A percentile compares a stretch with the other conserved stretches of the same genome.
These are phyloP conservation scores for Chondrosia reniformis DNA, from an alignment of 37 sponge, comb jelly and placozoan species.

Conservation along the genomic window DNA sequence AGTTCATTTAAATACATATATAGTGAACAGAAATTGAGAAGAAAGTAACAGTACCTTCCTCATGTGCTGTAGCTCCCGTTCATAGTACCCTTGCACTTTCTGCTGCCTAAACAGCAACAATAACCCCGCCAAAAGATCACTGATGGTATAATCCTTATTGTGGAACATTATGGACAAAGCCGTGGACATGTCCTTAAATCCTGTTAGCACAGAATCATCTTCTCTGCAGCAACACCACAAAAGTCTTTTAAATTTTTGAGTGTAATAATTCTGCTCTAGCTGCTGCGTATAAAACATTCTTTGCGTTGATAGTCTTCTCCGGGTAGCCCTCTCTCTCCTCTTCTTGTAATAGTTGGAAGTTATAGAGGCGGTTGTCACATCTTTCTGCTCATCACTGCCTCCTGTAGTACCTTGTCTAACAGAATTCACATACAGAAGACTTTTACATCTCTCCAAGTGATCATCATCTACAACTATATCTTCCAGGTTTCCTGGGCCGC, in stretches of 20 bases:
- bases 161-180: not conserved
- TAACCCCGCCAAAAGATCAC: conserved; percentile 5
- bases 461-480: not conserved
- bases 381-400: no score
- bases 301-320: not conserved
- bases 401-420: no score
- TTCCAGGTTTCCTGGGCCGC: no score
- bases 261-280: not conserved
- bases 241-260: conserved; percentile 6
- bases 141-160: conserved; percentile 6
- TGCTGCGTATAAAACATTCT: not conserved
- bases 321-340: no score
- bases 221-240: not conserved
- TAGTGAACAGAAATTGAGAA: no score
- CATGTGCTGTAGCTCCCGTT: not conserved
- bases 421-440: no score
- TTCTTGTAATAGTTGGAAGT: no score
- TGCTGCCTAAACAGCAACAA: not conserved
- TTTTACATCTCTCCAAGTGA: no score
- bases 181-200: conserved; percentile 1
- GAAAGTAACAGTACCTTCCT: conserved; percentile 4
- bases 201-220: not conserved
- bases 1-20: no score
- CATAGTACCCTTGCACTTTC: not conserved
- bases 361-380: no score